Evolutionary conservation across 2,113 vertebrate genomes (phyloP).

Genomic region (Archocentrus centrarchus): DNA sequence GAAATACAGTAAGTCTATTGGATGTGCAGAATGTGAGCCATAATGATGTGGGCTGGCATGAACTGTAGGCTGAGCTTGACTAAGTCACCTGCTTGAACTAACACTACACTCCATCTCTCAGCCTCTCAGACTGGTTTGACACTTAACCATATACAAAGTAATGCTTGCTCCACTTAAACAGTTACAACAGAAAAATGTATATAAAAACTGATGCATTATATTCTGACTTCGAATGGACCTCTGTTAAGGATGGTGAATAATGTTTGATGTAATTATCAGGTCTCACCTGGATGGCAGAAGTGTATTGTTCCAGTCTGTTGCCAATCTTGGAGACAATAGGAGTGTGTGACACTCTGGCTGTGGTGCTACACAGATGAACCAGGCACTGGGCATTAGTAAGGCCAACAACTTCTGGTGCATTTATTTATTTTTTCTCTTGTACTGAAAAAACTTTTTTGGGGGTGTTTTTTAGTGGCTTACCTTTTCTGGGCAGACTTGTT

Average conservation of each 20-base stretch:
- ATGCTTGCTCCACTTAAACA: not conserved
- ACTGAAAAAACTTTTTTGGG: not conserved
- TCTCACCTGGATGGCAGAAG: constrained; percentile 91
- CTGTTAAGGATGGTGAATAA: not conserved
- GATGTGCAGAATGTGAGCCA: not conserved
- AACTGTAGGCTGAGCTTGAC: not conserved
- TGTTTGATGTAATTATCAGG: not conserved
- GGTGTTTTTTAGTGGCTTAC: constrained; percentile 73
- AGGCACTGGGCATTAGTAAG: not conserved
- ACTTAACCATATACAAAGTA: not conserved
- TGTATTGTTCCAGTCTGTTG: constrained; percentile 92
- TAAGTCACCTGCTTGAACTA: not conserved
- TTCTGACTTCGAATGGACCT: not conserved
- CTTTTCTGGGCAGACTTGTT: constrained; percentile 94
- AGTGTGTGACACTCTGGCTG: constrained; percentile 85
- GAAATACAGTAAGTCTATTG: not conserved
- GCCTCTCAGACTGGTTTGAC: not conserved
- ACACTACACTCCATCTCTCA: not conserved
- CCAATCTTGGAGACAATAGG: constrained; percentile 93
- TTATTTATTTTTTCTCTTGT: not conserved
- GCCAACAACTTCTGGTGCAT: not conserved
- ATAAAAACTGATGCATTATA: not conserved
- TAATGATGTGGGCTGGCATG: not conserved
- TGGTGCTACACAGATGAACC: constrained; percentile 65
- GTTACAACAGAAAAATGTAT: not conserved